These are phyloP conservation scores for Galerucella pusilla DNA, from an alignment of 2,888 invertebrate species.

Conservation along the genomic window DNA sequence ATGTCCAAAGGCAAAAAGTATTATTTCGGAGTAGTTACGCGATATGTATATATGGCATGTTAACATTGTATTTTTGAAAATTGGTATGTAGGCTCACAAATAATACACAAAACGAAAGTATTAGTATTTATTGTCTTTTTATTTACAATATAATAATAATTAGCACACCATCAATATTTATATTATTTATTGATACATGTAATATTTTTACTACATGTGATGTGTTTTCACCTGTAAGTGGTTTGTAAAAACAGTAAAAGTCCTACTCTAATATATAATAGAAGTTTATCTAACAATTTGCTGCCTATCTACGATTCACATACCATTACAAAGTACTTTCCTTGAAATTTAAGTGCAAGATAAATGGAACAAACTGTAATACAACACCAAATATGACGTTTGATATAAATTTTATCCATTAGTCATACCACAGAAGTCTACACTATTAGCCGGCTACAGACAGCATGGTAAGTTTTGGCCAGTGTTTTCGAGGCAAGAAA, in stretches of 20 bases:
- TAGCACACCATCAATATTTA: slow-evolving; percentile 5
- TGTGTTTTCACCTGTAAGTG: slow-evolving; percentile 3
- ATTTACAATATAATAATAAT: slow-evolving; percentile 5
- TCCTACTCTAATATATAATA: not conserved
- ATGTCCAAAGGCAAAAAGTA: no score
- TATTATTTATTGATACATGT: not conserved
- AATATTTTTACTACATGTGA: not conserved
- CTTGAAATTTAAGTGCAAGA: not conserved
- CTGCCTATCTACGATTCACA: not conserved
- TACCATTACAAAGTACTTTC: slow-evolving; percentile 4
- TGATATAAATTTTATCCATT: not conserved
- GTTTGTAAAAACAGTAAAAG: slow-evolving; percentile 8
- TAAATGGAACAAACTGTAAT: not conserved
- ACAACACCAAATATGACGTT: not conserved
- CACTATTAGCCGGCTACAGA: no score
- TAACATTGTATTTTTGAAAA: no score
- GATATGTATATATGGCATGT: no score
- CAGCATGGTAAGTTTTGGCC: no score
- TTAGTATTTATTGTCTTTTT: slow-evolving; percentile 11
- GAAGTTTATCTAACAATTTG: not conserved
- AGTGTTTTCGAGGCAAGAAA: no score
- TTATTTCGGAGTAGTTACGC: no score
- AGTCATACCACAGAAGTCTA: not conserved
- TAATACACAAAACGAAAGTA: not conserved
- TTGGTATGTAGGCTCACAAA: not conserved